Evolutionary conservation across 2,888 invertebrate genomes (phyloP).

Genomic region (Hypsopygia costalis): DNA sequence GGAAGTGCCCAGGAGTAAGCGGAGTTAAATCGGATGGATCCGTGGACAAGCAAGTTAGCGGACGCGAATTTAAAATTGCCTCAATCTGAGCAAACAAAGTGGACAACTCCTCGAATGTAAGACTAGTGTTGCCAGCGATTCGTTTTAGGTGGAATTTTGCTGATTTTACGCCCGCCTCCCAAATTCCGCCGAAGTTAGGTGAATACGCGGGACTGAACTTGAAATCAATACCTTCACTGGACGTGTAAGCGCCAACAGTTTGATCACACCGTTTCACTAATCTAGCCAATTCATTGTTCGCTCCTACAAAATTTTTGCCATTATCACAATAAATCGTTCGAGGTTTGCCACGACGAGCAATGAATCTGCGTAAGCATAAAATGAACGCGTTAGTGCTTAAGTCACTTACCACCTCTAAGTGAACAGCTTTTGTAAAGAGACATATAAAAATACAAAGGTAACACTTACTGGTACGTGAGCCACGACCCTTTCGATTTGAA

Average conservation of each 20-base stretch:
- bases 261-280: not conserved
- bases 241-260: no score
- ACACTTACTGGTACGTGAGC: not conserved
- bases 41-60: not conserved
- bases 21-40: not conserved
- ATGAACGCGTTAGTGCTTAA: not conserved
- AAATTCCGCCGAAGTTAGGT: not conserved
- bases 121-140: not conserved
- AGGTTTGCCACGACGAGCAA: not conserved
- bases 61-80: not conserved
- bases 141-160: not conserved
- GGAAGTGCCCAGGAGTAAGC: not conserved
- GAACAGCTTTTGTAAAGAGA: not conserved
- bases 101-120: not conserved
- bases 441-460: constrained; percentile 1
- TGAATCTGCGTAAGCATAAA: not conserved
- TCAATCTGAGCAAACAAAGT: not conserved
- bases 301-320: not conserved
- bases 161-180: not conserved
- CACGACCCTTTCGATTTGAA: not conserved
- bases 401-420: not conserved
- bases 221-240: no score
- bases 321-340: not conserved
- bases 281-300: not conserved
- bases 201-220: no score